phyloP scores from a whole-genome alignment of 2,797 vertebrate species.

The Anguilla anguilla region DNA sequence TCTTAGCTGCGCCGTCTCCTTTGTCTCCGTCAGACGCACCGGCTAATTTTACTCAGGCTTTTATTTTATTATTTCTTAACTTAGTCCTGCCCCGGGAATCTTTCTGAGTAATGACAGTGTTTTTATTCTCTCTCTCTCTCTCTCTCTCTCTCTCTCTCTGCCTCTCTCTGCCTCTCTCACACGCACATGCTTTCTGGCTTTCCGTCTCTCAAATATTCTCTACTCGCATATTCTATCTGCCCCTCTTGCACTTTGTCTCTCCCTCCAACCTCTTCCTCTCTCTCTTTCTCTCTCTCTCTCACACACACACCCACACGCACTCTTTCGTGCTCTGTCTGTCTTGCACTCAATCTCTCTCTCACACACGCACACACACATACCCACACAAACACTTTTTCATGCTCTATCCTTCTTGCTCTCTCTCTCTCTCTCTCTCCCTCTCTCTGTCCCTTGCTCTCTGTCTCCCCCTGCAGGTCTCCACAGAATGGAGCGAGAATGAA shows the following conservation, averaged over 20 bases:
- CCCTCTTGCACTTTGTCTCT: no score
- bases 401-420: background rate
- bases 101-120: background rate
- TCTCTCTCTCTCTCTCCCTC: constrained; percentile 38
- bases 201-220: no score
- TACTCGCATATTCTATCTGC: no score
- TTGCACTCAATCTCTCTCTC: background rate
- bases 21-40: constrained; percentile 59
- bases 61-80: constrained; percentile 32
- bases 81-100: constrained; percentile 38
- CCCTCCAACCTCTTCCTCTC: no score
- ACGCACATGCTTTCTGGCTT: background rate
- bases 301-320: no score
- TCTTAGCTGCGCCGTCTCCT: constrained; percentile 47
- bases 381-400: background rate
- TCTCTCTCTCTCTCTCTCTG: background rate
- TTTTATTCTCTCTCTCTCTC: constrained; percentile 37
- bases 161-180: background rate
- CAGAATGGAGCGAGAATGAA: constrained; percentile 99
- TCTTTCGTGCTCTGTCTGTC: background rate
- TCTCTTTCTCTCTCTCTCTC: no score
- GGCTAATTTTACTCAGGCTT: constrained; percentile 51
- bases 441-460: constrained; percentile 43
- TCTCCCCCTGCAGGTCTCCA: constrained; percentile 85
- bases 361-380: no score